phyloP scores from a whole-genome alignment of 1,140 invertebrate species.

The Leptinotarsa lineolata region DNA sequence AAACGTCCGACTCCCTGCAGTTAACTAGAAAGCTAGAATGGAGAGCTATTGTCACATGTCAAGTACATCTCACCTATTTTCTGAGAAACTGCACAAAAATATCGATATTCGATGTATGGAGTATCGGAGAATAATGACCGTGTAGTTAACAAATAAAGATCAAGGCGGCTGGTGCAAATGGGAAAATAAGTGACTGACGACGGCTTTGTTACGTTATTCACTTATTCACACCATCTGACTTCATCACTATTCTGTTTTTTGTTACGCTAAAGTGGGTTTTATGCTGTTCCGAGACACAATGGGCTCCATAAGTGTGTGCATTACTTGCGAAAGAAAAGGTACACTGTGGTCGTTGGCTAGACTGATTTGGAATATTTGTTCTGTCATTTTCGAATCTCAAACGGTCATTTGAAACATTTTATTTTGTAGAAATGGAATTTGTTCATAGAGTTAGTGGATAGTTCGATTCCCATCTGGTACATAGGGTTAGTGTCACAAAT shows the following conservation, averaged over 20 bases:
- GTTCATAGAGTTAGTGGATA: too few species aligned
- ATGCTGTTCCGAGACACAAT: slow-evolving; percentile 34
- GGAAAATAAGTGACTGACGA: slow-evolving; percentile 40
- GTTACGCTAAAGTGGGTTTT: slow-evolving; percentile 29
- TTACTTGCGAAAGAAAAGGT: not conserved
- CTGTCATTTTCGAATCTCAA: too few species aligned
- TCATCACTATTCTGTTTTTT: slow-evolving; percentile 24
- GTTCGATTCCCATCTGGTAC: too few species aligned
- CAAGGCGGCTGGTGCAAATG: slow-evolving; percentile 30
- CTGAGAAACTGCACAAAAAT: slow-evolving; percentile 31
- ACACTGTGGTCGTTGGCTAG: too few species aligned
- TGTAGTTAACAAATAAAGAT: slow-evolving; percentile 41
- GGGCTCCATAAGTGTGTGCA: slow-evolving; percentile 33
- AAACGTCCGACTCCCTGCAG: slow-evolving; percentile 38
- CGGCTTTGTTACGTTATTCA: slow-evolving; percentile 18
- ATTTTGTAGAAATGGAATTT: too few species aligned
- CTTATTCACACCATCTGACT: slow-evolving; percentile 27
- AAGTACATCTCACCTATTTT: slow-evolving; percentile 38
- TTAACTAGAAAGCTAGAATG: slow-evolving; percentile 11
- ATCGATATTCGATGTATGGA: slow-evolving; percentile 26
- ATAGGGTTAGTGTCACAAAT: too few species aligned
- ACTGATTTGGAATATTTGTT: too few species aligned
- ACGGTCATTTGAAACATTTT: too few species aligned
- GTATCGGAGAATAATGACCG: slow-evolving; percentile 34
- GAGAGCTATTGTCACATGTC: slow-evolving; percentile 21